Percentiles rank a stretch among this genome's conserved stretches.
Evolutionary conservation across 1,140 invertebrate genomes (phyloP).

Genomic region (Drosophila sulfurigaster): DNA sequence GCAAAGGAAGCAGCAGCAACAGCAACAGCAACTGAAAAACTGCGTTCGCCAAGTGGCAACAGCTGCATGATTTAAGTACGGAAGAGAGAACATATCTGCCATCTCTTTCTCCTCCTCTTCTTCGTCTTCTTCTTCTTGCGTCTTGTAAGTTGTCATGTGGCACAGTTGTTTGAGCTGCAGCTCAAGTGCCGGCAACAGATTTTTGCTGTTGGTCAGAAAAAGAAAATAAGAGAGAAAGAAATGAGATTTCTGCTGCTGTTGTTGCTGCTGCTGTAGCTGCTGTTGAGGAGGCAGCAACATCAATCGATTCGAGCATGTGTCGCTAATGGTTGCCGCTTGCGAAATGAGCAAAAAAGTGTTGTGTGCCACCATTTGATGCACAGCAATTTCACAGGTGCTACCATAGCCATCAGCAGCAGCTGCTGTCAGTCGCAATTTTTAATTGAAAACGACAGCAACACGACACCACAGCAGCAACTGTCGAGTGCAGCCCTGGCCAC

Average conservation of each 20-base stretch:
- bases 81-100: not conserved
- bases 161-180: constrained; percentile 80
- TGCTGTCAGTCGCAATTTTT: constrained; percentile 80
- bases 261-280: constrained; percentile 32
- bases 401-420: constrained; percentile 55
- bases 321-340: constrained; percentile 26
- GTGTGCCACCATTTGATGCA: constrained; percentile 41
- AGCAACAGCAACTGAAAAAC: constrained; percentile 57
- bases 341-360: constrained; percentile 27
- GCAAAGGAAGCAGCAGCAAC: constrained; percentile 10
- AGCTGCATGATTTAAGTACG: constrained; percentile 53
- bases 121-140: constrained; percentile 12
- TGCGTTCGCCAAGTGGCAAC: constrained; percentile 73
- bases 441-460: constrained; percentile 69
- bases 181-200: constrained; percentile 79
- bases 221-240: not conserved
- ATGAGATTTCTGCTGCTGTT: constrained; percentile 22
- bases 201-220: constrained; percentile 45
- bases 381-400: constrained; percentile 54
- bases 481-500: constrained; percentile 60
- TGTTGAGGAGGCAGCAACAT: constrained; percentile 31
- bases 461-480: constrained; percentile 34
- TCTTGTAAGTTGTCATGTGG: constrained; percentile 75
- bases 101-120: constrained; percentile 2
- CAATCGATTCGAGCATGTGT: constrained; percentile 47